These are phyloP conservation scores for Dryoscopus gambensis DNA, from an alignment of 2,113 vertebrate genomes.

Conservation along the genomic window DNA sequence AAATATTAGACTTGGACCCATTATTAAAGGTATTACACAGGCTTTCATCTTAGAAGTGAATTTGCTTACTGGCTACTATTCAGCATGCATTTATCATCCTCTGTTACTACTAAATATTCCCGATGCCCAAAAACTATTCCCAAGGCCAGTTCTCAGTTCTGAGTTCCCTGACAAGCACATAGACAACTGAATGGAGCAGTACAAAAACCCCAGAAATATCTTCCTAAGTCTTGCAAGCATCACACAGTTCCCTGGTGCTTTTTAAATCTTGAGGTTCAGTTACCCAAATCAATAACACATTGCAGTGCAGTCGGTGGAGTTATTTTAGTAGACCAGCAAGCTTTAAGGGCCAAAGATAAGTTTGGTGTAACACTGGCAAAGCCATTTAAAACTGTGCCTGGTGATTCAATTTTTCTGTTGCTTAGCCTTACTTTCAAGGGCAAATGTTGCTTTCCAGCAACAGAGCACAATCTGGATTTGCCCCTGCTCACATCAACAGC, in stretches of 20 bases:
- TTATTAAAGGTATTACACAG: background rate
- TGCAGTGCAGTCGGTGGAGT: rapidly evolving
- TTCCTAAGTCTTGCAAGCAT: background rate
- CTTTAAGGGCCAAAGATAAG: background rate
- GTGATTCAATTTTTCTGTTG: background rate
- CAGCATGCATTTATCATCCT: background rate
- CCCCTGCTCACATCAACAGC: background rate
- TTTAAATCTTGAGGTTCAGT: background rate
- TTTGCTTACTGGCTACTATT: background rate
- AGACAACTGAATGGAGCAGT: background rate
- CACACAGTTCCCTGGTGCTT: background rate
- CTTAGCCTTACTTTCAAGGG: background rate
- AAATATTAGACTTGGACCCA: background rate
- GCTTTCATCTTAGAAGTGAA: background rate
- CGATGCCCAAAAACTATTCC: background rate
- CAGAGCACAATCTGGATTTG: background rate
- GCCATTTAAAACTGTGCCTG: background rate
- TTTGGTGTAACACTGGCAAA: background rate
- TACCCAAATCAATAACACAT: background rate
- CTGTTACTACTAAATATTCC: background rate
- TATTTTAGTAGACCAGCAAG: background rate
- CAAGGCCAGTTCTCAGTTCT: background rate
- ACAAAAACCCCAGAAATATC: background rate
- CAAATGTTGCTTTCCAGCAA: background rate
- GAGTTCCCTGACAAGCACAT: background rate